phyloP scores from a whole-genome alignment of 1,140 invertebrate species.

The Drosophila arawakana region DNA sequence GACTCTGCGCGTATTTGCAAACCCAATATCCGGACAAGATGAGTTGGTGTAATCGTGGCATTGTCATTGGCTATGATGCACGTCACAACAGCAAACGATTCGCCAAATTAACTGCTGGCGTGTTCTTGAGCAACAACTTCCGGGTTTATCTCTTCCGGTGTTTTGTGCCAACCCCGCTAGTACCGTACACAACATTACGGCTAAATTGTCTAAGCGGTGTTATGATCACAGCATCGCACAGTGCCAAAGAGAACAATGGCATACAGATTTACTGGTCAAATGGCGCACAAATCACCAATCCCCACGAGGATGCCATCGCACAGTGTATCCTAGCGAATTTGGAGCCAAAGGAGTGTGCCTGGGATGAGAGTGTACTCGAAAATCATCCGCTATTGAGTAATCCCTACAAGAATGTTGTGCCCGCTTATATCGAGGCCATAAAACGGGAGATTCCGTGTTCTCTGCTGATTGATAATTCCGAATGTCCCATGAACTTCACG shows the following conservation, averaged over 20 bases:
- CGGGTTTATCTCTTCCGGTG: slow-evolving; percentile 91
- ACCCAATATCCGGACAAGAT: slow-evolving; percentile 83
- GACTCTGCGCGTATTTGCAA: slow-evolving; percentile 92
- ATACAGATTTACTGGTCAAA: slow-evolving; percentile 99
- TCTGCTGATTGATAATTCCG: slow-evolving; percentile 42
- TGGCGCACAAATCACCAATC: slow-evolving; percentile 96
- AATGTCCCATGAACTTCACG: slow-evolving; percentile 63
- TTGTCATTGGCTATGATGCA: slow-evolving; percentile 98
- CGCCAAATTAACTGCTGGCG: slow-evolving; percentile 94
- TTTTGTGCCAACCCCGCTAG: slow-evolving; percentile 94
- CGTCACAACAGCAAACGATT: slow-evolving; percentile 97
- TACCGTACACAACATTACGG: slow-evolving; percentile 92
- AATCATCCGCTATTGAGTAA: slow-evolving; percentile 33
- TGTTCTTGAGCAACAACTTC: slow-evolving; percentile 92
- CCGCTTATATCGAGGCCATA: slow-evolving; percentile 52
- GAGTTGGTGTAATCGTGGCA: slow-evolving; percentile 87
- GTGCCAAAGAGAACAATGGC: slow-evolving; percentile 99
- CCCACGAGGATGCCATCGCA: slow-evolving; percentile 95
- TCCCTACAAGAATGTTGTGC: slow-evolving; percentile 57
- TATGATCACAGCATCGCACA: slow-evolving; percentile 99
- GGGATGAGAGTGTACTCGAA: slow-evolving; percentile 53
- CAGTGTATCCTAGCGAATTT: slow-evolving; percentile 91
- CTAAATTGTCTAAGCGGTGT: slow-evolving; percentile 92
- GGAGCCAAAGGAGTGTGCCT: slow-evolving; percentile 82
- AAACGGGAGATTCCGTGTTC: slow-evolving; percentile 52